Conservation (phyloP, 2,797 vertebrate species). For the Leptoclinus maculatus region DNA sequence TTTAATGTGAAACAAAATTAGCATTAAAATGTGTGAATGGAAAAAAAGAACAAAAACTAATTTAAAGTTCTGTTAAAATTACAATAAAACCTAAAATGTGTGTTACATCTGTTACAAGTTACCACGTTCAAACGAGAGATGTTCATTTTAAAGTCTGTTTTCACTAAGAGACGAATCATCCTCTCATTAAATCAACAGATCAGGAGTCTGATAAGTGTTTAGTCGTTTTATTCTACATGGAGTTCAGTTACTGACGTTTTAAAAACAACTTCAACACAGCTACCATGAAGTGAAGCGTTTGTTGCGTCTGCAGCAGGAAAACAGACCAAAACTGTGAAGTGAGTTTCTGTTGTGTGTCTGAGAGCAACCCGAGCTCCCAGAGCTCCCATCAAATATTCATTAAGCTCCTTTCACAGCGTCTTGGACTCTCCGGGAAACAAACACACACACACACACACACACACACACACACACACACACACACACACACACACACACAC, state of each 20-base stretch:
- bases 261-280: not conserved
- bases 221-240: too few species aligned
- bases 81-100: not conserved
- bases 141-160: not conserved
- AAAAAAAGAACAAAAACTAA: not conserved
- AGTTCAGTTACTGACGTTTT: not conserved
- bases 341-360: conserved; percentile 1
- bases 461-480: too few species aligned
- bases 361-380: conserved; percentile 49
- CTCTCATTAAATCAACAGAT: not conserved
- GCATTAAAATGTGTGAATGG: too few species aligned
- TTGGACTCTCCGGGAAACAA: conserved; percentile 45
- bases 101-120: not conserved
- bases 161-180: not conserved
- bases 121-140: not conserved
- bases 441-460: conserved; percentile 10
- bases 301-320: not conserved
- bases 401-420: conserved; percentile 51
- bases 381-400: conserved; percentile 65
- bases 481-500: conserved; percentile 24
- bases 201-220: not conserved
- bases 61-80: not conserved
- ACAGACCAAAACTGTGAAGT: not conserved
- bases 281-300: not conserved
- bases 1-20: not conserved